Conservation (phyloP, 2,113 vertebrate species). For the Amphiprion percula region DNA sequence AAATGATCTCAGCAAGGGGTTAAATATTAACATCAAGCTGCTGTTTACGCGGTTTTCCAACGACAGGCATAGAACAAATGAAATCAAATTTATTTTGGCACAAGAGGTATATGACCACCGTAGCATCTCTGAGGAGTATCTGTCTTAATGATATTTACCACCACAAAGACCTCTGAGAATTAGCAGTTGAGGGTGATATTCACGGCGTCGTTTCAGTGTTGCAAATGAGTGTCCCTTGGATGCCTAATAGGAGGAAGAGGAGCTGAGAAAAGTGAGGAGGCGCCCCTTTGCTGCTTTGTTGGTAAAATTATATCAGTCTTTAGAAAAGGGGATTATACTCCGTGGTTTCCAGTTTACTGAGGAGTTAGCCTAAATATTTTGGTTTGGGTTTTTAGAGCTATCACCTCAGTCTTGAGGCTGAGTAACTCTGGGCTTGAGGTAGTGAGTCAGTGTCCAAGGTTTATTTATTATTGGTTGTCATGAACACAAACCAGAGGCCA, state of each 20-base stretch:
- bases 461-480: slow-evolving; percentile 83
- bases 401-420: slow-evolving; percentile 29
- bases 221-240: slow-evolving; percentile 78
- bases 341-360: slow-evolving; percentile 49
- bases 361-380: slow-evolving; percentile 49
- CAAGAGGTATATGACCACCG: slow-evolving; percentile 76
- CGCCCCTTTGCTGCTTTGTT: slow-evolving; percentile 36
- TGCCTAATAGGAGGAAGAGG: slow-evolving; percentile 57
- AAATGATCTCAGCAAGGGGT: slow-evolving; percentile 70
- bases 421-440: slow-evolving; percentile 43
- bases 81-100: slow-evolving; percentile 77
- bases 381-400: slow-evolving; percentile 37
- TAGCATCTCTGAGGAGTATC: slow-evolving; percentile 84
- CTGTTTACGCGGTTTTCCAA: slow-evolving; percentile 63
- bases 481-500: slow-evolving; percentile 78
- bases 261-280: slow-evolving; percentile 36
- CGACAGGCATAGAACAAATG: slow-evolving; percentile 63
- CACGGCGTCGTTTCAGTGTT: slow-evolving; percentile 70
- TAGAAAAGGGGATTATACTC: slow-evolving; percentile 29
- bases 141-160: slow-evolving; percentile 87
- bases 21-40: slow-evolving; percentile 71
- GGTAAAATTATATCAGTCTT: slow-evolving; percentile 44
- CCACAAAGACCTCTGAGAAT: slow-evolving; percentile 82
- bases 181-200: slow-evolving; percentile 82
- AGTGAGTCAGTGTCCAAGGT: slow-evolving; percentile 68